These are phyloP conservation scores for Cyprinella venusta DNA, from an alignment of 2,797 vertebrate genomes.

Conservation along the genomic window DNA sequence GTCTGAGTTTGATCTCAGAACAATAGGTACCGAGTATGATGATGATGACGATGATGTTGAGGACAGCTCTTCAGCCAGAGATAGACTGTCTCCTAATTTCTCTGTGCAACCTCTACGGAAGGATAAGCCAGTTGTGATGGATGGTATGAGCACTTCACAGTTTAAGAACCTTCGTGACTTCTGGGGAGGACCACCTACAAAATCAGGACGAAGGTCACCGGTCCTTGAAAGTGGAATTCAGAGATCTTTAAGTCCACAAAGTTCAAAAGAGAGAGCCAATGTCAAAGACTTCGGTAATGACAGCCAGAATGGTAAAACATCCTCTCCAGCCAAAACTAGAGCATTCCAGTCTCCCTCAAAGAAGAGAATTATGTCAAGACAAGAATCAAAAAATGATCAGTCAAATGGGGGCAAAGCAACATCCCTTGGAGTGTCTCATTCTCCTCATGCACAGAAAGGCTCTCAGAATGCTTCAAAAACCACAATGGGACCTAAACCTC, in stretches of 20 bases:
- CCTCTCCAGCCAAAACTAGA: slow-evolving; percentile 53
- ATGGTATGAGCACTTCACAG: slow-evolving; percentile 73
- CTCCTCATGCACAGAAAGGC: slow-evolving; percentile 47
- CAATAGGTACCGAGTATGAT: slow-evolving; percentile 62
- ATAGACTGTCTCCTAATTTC: slow-evolving; percentile 67
- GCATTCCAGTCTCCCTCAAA: slow-evolving; percentile 57
- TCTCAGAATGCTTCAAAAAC: slow-evolving; percentile 65
- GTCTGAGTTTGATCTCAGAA: slow-evolving; percentile 77
- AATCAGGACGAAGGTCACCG: slow-evolving; percentile 49
- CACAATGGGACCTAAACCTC: slow-evolving; percentile 59
- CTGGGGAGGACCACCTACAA: slow-evolving; percentile 80
- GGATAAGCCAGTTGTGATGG: slow-evolving; percentile 72
- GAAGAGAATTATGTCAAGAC: slow-evolving; percentile 54
- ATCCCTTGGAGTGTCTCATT: slow-evolving; percentile 55
- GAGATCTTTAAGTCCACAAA: slow-evolving; percentile 67
- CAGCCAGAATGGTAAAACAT: slow-evolving; percentile 32
- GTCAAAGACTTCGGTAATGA: slow-evolving; percentile 50
- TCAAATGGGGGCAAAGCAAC: slow-evolving; percentile 54
- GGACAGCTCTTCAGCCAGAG: slow-evolving; percentile 48
- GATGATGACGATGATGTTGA: slow-evolving; percentile 65
- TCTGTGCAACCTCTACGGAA: slow-evolving; percentile 79
- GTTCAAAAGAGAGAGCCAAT: slow-evolving; percentile 64
- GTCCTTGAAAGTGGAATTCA: slow-evolving; percentile 49
- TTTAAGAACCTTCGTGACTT: slow-evolving; percentile 89
- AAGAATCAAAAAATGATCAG: slow-evolving; percentile 54